Conservation (phyloP, 2,797 vertebrate species). For the Chromis chromis region DNA sequence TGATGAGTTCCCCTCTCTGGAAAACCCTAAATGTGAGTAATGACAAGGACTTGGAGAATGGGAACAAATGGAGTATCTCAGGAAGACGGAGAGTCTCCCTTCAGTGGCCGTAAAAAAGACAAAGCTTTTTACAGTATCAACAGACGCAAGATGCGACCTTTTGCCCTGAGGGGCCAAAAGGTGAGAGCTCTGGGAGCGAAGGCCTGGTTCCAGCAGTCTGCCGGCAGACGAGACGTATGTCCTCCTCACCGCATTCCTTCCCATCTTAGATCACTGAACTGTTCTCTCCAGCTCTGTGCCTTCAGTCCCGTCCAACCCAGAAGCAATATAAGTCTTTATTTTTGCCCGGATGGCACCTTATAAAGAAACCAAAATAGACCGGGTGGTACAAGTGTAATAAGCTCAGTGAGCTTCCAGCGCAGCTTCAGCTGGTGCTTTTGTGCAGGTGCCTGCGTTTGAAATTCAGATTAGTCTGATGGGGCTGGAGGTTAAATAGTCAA, state of each 20-base stretch:
- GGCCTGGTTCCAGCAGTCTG: conserved; percentile 80
- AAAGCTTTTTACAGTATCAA: conserved; percentile 84
- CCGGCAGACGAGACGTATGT: conserved; percentile 72
- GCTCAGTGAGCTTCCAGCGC: conserved; percentile 39
- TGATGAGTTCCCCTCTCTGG: not conserved
- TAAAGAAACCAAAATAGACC: conserved; percentile 50
- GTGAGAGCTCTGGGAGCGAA: conserved; percentile 75
- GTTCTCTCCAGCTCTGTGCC: conserved; percentile 47
- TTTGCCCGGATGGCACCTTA: conserved; percentile 43
- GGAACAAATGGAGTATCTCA: conserved; percentile 58
- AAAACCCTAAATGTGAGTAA: conserved; percentile 9
- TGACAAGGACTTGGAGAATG: conserved; percentile 31
- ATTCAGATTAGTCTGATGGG: conserved; percentile 65
- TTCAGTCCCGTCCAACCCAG: conserved; percentile 49
- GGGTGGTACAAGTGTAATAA: conserved; percentile 45
- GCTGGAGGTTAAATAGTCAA: conserved; percentile 68
- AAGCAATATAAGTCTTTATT: conserved; percentile 59
- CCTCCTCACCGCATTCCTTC: conserved; percentile 79
- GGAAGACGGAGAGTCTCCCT: conserved; percentile 55
- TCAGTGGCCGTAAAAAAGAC: conserved; percentile 70
- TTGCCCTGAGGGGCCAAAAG: conserved; percentile 72
- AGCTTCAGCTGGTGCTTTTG: conserved; percentile 55
- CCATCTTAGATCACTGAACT: conserved; percentile 79
- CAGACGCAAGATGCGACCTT: conserved; percentile 70
- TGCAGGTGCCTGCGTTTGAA: conserved; percentile 69